Percentiles rank a stretch among this genome's conserved stretches.
Conservation (phyloP, 2,113 vertebrate species). For the Eira barbara region DNA sequence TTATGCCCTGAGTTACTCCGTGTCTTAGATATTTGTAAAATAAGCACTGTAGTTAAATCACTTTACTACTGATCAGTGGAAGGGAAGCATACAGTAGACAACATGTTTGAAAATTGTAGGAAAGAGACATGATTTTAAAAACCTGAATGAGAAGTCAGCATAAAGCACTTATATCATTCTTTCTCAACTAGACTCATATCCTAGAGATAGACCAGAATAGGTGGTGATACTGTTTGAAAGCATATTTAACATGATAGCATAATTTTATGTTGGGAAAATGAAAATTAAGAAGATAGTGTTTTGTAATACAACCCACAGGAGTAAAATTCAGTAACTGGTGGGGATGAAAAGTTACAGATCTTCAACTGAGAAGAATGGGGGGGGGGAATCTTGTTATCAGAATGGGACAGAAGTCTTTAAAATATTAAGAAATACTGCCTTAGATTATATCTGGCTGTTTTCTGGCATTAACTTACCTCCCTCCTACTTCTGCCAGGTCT, state of each 20-base stretch:
- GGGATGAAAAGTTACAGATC: background rate
- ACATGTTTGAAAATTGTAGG: background rate
- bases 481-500: background rate
- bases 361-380: background rate
- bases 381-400: background rate
- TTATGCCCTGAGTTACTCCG: background rate
- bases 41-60: background rate
- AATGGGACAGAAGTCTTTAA: background rate
- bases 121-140: background rate
- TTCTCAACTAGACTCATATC: background rate
- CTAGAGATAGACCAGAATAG: background rate
- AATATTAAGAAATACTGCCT: background rate
- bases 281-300: background rate
- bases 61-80: background rate
- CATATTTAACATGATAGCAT: background rate
- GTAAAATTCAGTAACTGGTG: background rate
- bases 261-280: background rate
- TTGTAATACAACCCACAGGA: background rate
- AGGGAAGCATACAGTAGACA: background rate
- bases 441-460: background rate
- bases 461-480: background rate
- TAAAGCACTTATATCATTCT: background rate
- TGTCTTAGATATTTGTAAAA: background rate
- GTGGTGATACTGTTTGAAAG: background rate
- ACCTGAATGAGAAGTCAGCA: background rate